Percentiles rank a stretch among this genome's conserved stretches.
Evolutionary conservation across 2,797 vertebrate genomes (phyloP).

Genomic region (Sebastolobus altivelis): DNA sequence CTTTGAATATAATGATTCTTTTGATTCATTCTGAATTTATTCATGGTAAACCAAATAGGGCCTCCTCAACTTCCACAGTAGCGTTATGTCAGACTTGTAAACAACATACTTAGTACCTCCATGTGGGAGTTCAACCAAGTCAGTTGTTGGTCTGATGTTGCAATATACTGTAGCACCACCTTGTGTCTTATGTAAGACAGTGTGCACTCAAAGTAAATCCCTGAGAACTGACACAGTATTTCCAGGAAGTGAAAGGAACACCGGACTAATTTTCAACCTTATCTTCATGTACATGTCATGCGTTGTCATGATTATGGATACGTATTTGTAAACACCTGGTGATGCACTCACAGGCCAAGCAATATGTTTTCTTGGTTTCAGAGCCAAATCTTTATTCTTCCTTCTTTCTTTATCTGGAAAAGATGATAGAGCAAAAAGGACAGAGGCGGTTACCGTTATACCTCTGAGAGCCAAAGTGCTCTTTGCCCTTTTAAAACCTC

Average conservation of each 20-base stretch:
- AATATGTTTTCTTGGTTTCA: neutral
- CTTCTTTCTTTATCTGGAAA: neutral
- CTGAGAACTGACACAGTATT: neutral
- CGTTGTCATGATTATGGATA: neutral
- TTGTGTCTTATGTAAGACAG: constrained; percentile 40
- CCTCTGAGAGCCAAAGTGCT: neutral
- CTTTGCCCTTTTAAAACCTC: neutral
- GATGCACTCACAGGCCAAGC: neutral
- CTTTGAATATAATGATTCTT: neutral
- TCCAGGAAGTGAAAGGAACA: neutral
- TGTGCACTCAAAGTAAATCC: neutral
- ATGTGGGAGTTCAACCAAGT: neutral
- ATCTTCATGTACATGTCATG: neutral
- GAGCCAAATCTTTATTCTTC: neutral
- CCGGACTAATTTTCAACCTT: neutral
- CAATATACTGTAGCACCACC: constrained; percentile 49
- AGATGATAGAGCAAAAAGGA: neutral
- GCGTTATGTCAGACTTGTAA: neutral
- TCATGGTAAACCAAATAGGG: neutral
- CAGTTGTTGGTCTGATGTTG: neutral
- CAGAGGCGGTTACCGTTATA: too few species aligned
- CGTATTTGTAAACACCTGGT: neutral
- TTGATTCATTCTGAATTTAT: neutral
- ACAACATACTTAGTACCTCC: neutral
- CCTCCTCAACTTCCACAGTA: neutral